phyloP scores from a whole-genome alignment of 2,113 vertebrate genomes.

The Rynchops niger region DNA sequence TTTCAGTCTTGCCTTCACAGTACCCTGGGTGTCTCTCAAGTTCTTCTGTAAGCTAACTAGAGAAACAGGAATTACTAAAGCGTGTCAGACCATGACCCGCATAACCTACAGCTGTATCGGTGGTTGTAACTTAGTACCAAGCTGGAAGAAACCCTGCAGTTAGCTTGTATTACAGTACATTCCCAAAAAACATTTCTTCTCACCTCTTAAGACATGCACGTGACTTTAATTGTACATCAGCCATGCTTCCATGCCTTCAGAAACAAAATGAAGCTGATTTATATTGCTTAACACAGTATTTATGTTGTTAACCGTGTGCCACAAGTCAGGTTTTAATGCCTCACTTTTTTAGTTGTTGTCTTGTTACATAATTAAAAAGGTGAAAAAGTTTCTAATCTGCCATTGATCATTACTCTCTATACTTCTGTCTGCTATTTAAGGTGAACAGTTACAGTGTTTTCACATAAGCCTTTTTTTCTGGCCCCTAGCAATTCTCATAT shows the following conservation, averaged over 20 bases:
- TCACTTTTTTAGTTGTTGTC: background rate
- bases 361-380: background rate
- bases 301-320: rapidly evolving
- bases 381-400: background rate
- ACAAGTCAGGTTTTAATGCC: background rate
- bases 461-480: background rate
- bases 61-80: background rate
- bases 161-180: background rate
- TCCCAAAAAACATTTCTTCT: background rate
- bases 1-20: background rate
- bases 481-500: background rate
- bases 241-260: background rate
- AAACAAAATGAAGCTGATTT: background rate
- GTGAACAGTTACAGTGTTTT: background rate
- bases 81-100: rapidly evolving
- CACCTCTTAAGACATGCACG: rapidly evolving
- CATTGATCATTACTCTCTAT: background rate
- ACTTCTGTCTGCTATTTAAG: background rate
- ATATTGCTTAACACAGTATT: background rate
- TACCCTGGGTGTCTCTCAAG: background rate
- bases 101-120: background rate
- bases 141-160: background rate
- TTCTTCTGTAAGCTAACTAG: background rate
- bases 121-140: background rate
- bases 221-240: background rate